Evolutionary conservation across 2,113 vertebrate species (phyloP).

Genomic region (Andinoacara biseriatus): DNA sequence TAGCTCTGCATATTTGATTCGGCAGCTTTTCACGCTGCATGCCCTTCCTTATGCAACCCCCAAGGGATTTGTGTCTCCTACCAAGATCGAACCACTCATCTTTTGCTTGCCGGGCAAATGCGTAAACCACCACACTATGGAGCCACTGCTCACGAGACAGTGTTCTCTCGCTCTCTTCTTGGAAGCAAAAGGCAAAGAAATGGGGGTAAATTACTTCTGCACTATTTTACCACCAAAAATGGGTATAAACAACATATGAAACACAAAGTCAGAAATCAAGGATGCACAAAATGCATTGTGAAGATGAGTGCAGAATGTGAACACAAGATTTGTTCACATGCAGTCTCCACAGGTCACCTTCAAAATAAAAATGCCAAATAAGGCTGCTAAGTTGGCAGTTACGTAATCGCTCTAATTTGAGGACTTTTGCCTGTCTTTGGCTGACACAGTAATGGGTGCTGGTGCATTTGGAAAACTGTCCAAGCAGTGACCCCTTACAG

Average conservation of each 20-base stretch:
- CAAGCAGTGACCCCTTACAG: slow-evolving; percentile 31
- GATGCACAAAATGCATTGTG: not conserved
- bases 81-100: not conserved
- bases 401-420: not conserved
- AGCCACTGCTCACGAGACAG: no score
- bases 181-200: not conserved
- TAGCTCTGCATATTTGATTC: not conserved
- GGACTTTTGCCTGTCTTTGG: not conserved
- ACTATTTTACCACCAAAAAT: not conserved
- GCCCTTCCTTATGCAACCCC: not conserved
- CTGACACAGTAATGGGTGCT: slow-evolving; percentile 5
- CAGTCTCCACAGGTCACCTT: not conserved
- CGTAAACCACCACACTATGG: no score
- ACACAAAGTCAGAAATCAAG: not conserved
- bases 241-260: not conserved
- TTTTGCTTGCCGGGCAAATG: no score
- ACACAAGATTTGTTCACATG: not conserved
- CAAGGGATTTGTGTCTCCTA: not conserved
- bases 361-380: not conserved
- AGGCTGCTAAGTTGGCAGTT: not conserved
- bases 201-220: not conserved
- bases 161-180: no score
- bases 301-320: not conserved
- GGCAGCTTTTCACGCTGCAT: not conserved
- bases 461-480: slow-evolving; percentile 9